Base-by-base conservation (phyloP, 2,113 vertebrate species). In the Tyrannus savana region DNA sequence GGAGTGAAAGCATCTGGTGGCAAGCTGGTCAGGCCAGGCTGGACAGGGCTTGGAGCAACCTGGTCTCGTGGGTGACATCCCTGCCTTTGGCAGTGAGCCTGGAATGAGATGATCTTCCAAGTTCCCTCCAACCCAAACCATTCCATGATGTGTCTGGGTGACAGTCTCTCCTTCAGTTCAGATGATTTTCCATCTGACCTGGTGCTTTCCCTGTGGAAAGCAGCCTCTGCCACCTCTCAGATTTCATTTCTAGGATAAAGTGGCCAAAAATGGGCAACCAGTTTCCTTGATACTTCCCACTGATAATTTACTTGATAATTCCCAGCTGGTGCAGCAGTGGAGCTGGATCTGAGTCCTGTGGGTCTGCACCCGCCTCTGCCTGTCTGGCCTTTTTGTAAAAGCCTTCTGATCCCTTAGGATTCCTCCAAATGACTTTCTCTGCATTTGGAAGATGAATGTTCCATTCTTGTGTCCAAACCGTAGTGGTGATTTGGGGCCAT, bases 301-400 rank as follows among this genome's bases (percentile, higher is more conserved):
- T 24, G 60, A 2, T 39, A 75, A 18, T 59, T 50, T 24, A 39
- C 47, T 3, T 24, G 60, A 2, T 39, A 75, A 18, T 53, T 50
- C 28, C 44, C 47, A 56, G n/a, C 73, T 76, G 77, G 41, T 52
- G 58, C 77, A 63, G 82, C 37, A 17, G 3, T 11, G 75, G 33
- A 53, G 11, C 59, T 76, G 92, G 30, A 22, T 28, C 58, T 0
- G 31, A 21, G 10, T 19, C 0, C 0, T 1, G 1, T 7, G 59
- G 28, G 6, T 80, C 73, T 78, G 56, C 71, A n/a, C 39, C 46
- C 21, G 14, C 35, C 10, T 7, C 84, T 76, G 41, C 86, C 44
- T 52, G 12, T 10, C 47, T 77, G 64, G 11, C 47, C 28, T 60
- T 60, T 60, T 46, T 60, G 31, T 18, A 39, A 14, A 84, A 84